A percentile compares a stretch with the other conserved stretches of the same genome.
These are phyloP conservation scores for Porphyrio hochstetteri DNA, from an alignment of 2,113 vertebrate genomes.

Conservation along the genomic window DNA sequence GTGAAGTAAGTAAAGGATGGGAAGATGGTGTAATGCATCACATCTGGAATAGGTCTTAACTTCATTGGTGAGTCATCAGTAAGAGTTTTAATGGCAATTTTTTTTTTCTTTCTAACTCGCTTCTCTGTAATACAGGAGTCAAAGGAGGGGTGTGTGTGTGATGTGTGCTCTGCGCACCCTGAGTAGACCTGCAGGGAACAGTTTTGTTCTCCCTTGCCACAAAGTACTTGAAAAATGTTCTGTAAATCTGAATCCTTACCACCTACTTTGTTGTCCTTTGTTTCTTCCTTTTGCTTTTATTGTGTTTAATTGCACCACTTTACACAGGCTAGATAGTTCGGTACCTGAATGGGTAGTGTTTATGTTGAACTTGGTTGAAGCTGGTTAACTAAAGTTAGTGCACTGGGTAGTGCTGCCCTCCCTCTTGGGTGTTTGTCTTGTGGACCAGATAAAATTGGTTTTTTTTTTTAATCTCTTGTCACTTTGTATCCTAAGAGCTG, in stretches of 20 bases:
- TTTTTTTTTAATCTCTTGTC: neutral
- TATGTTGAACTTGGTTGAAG: neutral
- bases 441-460: fast-evolving
- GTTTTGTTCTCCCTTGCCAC: neutral
- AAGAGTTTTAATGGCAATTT: too few relatives aligned
- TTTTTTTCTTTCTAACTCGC: neutral
- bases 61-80: too few relatives aligned
- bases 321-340: neutral
- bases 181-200: neutral
- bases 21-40: neutral
- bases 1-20: neutral
- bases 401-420: neutral
- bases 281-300: neutral
- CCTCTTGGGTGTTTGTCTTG: neutral
- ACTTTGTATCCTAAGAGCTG: neutral
- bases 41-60: too few relatives aligned
- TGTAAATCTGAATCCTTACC: neutral
- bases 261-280: neutral
- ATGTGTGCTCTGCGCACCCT: neutral
- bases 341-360: neutral
- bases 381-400: neutral
- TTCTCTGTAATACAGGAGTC: neutral
- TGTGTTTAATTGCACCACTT: neutral
- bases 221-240: neutral
- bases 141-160: neutral